Base-by-base conservation (phyloP, 2,888 invertebrate genomes). In the Sycophila texana region DNA sequence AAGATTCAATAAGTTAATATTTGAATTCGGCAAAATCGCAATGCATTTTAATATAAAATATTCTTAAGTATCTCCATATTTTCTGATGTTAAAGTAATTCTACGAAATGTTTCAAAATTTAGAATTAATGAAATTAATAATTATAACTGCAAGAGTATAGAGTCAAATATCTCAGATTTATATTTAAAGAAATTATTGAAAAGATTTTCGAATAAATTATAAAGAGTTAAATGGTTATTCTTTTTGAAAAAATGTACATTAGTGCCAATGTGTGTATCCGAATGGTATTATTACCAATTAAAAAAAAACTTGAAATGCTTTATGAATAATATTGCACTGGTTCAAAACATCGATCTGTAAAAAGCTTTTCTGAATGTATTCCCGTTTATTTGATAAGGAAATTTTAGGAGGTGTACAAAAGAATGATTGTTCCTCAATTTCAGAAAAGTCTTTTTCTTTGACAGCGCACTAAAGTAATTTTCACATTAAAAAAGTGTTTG, bases 141-240 rank as follows among this genome's bases (percentile, higher is more conserved):
- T 39, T 39, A 7, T 39, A 39, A 7, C 39, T 5, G 39, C 39
- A 39, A 39, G 39, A 7, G 7, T 39, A 7, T 39, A 39, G 5
- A 39, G 39, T 39, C 26, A 39, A 39, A 39, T 7, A 3, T 3
- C 5, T 39, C 4, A 39, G 4, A 39, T 39, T 39, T 39, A 39
- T 7, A 39, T 4, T 39, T 39, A 39, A 39, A 7, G 3, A 30
- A 39, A 57, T 57, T 57, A 57, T 68, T 68, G 39, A 39, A 39
- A 4, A 4, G 7, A 5, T 39, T 39, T 7, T 39, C 7, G 7
- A 39, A 39, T 0, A 39, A 39, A 7, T 39, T 7, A 39, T 7
- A 39, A 39, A 39, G 7, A 63, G 57, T 74, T 74, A 74, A 78
- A 70, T 74, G 71, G 75, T 79, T 75, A 72, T 75, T 71, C 67